phyloP scores from a whole-genome alignment of 2,113 vertebrate genomes.

The Lipotes vexillifer region DNA sequence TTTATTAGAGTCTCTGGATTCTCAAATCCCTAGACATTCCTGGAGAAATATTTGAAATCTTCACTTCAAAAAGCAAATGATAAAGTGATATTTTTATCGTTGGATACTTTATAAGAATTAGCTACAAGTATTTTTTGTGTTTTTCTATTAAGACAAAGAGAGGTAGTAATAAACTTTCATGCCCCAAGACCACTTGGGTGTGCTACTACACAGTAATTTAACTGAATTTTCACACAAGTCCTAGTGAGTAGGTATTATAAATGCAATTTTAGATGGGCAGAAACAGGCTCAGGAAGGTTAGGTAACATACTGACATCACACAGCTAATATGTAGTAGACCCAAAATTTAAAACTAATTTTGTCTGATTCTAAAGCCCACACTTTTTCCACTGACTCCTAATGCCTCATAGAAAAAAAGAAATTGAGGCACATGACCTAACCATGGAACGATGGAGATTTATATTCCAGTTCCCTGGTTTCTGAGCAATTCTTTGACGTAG shows the following conservation, averaged over 20 bases:
- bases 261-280: neutral
- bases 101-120: neutral
- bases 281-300: neutral
- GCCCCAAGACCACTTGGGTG: neutral
- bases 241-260: neutral
- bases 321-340: neutral
- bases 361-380: neutral
- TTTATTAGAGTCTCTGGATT: neutral
- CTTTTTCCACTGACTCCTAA: neutral
- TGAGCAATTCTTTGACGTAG: neutral
- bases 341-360: constrained; percentile 1
- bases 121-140: neutral
- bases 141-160: neutral
- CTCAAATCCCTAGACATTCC: neutral
- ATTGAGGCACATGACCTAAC: neutral
- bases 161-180: neutral
- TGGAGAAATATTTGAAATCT: constrained; percentile 8
- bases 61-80: neutral
- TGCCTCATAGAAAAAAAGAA: neutral
- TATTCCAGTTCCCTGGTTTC: neutral
- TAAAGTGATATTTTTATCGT: neutral
- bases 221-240: neutral
- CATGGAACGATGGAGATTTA: neutral
- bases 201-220: constrained; percentile 2
- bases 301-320: neutral